phyloP scores from a whole-genome alignment of 2,888 invertebrate species.

The Quadroppia sp. region DNA sequence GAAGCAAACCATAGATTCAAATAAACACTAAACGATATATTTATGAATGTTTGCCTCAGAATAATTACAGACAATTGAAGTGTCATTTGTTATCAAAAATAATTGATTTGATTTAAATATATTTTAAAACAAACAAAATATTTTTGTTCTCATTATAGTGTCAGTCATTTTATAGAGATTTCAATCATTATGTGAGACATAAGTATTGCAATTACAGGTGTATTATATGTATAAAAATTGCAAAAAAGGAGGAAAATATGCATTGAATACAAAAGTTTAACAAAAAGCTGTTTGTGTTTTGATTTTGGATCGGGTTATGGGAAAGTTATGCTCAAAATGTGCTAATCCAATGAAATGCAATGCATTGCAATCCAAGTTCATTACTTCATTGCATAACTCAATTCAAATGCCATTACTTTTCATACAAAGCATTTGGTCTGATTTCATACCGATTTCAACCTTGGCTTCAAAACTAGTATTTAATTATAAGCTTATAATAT shows the following conservation, averaged over 20 bases:
- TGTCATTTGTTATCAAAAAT: too few species aligned
- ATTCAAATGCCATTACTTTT: not conserved
- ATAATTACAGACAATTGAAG: too few species aligned
- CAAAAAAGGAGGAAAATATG: not conserved
- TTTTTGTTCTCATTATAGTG: too few species aligned
- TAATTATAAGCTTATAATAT: not conserved
- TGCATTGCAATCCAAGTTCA: constrained; percentile 21
- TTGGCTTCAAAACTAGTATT: constrained; percentile 9
- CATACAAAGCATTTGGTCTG: not conserved
- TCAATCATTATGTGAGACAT: too few species aligned
- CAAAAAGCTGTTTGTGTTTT: not conserved
- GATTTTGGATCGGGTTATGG: constrained; percentile 23
- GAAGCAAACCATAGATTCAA: not conserved
- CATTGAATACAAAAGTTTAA: constrained; percentile 11
- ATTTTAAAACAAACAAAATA: too few species aligned
- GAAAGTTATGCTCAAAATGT: not conserved
- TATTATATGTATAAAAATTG: not conserved
- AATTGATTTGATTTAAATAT: too few species aligned
- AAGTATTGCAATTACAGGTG: too few species aligned
- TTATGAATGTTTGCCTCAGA: too few species aligned
- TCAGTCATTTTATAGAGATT: too few species aligned
- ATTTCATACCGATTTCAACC: constrained; percentile 2
- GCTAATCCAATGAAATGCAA: too few species aligned
- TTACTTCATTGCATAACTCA: constrained; percentile 3
- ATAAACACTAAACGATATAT: not conserved